These are phyloP conservation scores for Fringilla coelebs DNA, from an alignment of 2,797 vertebrate species.

Conservation along the genomic window DNA sequence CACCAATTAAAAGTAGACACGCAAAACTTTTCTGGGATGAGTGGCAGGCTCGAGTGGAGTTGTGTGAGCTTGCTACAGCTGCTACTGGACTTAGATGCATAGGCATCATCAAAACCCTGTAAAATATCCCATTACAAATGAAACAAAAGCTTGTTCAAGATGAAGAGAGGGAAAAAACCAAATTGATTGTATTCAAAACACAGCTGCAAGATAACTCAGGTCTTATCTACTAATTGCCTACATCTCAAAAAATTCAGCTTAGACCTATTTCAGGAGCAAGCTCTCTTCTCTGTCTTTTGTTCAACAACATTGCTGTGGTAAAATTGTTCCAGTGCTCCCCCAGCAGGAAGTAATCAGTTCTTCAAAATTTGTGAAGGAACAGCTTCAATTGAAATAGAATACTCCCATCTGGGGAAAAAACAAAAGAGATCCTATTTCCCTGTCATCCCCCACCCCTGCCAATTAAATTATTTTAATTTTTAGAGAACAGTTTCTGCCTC, in stretches of 20 bases:
- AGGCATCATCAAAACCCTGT: background rate
- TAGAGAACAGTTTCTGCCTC: background rate
- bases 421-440: background rate
- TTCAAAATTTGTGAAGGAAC: background rate
- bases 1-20: background rate
- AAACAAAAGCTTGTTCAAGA: background rate
- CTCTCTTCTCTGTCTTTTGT: background rate
- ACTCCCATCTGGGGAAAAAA: background rate
- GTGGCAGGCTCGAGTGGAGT: rapidly evolving
- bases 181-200: background rate
- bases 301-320: background rate
- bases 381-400: background rate
- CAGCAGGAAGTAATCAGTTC: background rate
- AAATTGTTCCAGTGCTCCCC: background rate
- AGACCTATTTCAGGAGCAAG: background rate
- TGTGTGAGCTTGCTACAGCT: background rate
- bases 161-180: rapidly evolving
- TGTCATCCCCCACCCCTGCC: rapidly evolving
- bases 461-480: background rate
- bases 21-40: background rate
- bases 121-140: background rate
- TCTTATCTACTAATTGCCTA: background rate
- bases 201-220: background rate
- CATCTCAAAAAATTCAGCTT: background rate
- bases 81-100: background rate